Conservation (phyloP, 2,888 invertebrate genomes). For the Tenthredo scrophulariae region DNA sequence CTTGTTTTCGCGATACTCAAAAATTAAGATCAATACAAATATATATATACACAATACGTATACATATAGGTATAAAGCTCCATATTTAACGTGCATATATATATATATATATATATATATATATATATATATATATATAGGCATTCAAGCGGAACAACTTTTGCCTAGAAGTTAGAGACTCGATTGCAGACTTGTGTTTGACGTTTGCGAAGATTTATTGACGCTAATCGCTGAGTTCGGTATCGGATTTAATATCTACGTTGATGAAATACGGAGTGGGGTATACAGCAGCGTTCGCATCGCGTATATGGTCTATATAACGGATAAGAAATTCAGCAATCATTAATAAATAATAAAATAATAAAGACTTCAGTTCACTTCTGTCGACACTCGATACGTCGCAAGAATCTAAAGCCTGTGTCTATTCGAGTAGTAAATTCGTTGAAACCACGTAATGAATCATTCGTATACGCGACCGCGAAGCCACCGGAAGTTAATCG, state of each 20-base stretch:
- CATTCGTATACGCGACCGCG: background rate
- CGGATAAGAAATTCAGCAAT: slow-evolving; percentile 6
- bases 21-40: slow-evolving; percentile 5
- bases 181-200: slow-evolving; percentile 18
- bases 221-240: slow-evolving; percentile 36
- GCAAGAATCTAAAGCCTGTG: background rate
- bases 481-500: slow-evolving; percentile 39
- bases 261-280: slow-evolving; percentile 1
- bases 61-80: background rate
- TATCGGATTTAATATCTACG: slow-evolving; percentile 10
- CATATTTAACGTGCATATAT: background rate
- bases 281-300: background rate
- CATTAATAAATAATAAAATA: slow-evolving; percentile 11
- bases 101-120: no score
- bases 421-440: slow-evolving; percentile 24
- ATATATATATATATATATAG: no score
- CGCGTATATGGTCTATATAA: background rate
- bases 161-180: background rate
- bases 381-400: slow-evolving; percentile 34
- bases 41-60: background rate
- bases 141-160: slow-evolving; percentile 8
- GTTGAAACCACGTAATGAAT: slow-evolving; percentile 40
- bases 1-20: background rate
- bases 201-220: slow-evolving; percentile 43
- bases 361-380: background rate